Conservation (phyloP, 1,140 invertebrate species). For the Caenorhabditis brenneri region DNA sequence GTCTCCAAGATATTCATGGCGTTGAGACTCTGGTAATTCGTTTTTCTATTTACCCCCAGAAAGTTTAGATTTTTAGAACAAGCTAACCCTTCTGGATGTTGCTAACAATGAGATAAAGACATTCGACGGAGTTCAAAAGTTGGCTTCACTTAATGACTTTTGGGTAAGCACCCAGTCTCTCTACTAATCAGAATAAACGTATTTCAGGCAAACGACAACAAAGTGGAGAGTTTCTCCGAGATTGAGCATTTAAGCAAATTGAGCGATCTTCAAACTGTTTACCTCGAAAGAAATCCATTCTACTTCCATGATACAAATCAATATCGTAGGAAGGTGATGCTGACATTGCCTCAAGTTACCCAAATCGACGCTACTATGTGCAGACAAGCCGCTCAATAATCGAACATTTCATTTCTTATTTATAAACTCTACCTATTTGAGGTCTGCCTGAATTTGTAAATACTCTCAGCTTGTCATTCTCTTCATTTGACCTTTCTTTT, state of each 20-base stretch:
- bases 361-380: conserved; percentile 85
- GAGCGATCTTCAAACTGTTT: conserved; percentile 84
- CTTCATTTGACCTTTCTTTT: no score
- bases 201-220: conserved; percentile 88
- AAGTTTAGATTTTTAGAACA: conserved; percentile 75
- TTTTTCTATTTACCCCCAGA: no score
- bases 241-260: conserved; percentile 80
- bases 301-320: conserved; percentile 78
- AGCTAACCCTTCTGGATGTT: conserved; percentile 81
- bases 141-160: conserved; percentile 80
- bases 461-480: no score
- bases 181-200: conserved; percentile 47
- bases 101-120: conserved; percentile 84
- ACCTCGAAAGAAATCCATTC: conserved; percentile 90
- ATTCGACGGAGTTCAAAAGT: conserved; percentile 78
- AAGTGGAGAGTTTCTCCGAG: conserved; percentile 83
- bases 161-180: conserved; percentile 79
- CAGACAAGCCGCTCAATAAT: neutral
- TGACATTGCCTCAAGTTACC: conserved; percentile 82
- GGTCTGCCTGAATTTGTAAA: no score
- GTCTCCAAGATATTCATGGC: conserved; percentile 44
- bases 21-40: conserved; percentile 1
- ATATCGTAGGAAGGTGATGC: conserved; percentile 89
- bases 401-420: no score
- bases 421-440: no score